These are phyloP conservation scores for Sebastiscus tertius DNA, from an alignment of 2,797 vertebrate genomes.

Conservation along the genomic window DNA sequence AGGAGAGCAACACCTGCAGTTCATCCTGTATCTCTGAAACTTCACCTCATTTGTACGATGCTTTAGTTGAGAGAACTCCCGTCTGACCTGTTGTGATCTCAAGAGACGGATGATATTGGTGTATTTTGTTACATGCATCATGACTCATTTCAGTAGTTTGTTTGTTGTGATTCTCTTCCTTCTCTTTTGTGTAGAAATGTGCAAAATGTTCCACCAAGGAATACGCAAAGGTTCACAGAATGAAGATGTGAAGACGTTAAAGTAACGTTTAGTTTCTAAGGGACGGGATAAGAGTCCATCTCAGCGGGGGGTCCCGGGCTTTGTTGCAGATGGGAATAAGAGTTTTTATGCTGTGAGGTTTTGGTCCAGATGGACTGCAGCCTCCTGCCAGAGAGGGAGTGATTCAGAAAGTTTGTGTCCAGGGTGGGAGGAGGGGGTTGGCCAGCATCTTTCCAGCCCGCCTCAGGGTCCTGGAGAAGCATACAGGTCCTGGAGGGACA, in stretches of 20 bases:
- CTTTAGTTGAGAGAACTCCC: neutral
- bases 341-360: neutral
- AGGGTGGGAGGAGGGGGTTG: neutral
- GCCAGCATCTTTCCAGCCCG: neutral
- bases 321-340: neutral
- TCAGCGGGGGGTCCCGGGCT: neutral
- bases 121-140: neutral
- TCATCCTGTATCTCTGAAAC: neutral
- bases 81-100: too few species aligned
- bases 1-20: neutral
- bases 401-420: neutral
- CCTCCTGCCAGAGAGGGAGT: neutral
- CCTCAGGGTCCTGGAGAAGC: neutral
- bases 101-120: neutral
- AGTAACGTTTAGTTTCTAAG: neutral
- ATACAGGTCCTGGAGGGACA: neutral
- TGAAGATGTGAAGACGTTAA: neutral
- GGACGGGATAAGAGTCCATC: neutral
- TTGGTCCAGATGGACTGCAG: neutral
- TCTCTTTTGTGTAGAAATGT: neutral
- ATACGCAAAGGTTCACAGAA: neutral
- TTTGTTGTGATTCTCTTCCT: neutral
- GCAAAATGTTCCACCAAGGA: neutral
- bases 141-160: neutral
- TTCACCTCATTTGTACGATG: constrained; percentile 16